Evolutionary conservation across 2,888 invertebrate species (phyloP), one percentile per base, ranked within the genome.

Genomic region (Oxystoma pomonae): DNA sequence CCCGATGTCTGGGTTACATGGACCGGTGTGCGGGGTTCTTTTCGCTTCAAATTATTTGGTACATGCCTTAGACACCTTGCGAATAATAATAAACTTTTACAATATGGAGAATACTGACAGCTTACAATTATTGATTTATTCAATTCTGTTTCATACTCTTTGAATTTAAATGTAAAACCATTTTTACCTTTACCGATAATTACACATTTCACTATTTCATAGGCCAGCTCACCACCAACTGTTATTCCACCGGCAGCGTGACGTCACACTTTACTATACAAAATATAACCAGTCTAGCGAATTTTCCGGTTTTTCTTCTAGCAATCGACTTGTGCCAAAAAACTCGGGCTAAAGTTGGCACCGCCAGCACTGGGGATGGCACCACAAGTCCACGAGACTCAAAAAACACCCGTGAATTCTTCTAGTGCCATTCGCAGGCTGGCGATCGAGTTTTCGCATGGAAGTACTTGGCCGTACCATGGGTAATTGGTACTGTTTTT

Each of bases 371-470:
- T 78, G 78, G 72, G 79, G 86, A 87, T 87, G 87, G 86, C 87
- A 87, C 87, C 86, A 85, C 86, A 86, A 86, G 86, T 85, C 82
- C 87, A 87, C 87, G 87, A 86, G 86, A 76, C 81, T 76, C 74
- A 73, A 73, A 82, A 83, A 80, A 76, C 80, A 85, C 87, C 89
- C 90, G 90, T 90, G 90, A 90, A 90, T 90, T 89, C 90, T 90
- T 89, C 89, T 89, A 90, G 90, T 90, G 90, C 90, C 90, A 90
- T 90, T 89, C 86, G 87, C 87, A 88, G 88, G 77, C 76, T 77
- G 67, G 70, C 72, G 73, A 57, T 35, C 35, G 35, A 35, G n/a
- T n/a, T n/a, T n/a, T 35, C 50, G 62, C 53, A 56, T 57, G 64
- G 59, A 65, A 61, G 60, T 61, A 61, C 53, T 20, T 49, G 61